Percentiles rank a stretch among this genome's conserved stretches.
These are phyloP conservation scores for Anthoscopus minutus DNA, from an alignment of 2,113 vertebrate genomes.

Conservation along the genomic window DNA sequence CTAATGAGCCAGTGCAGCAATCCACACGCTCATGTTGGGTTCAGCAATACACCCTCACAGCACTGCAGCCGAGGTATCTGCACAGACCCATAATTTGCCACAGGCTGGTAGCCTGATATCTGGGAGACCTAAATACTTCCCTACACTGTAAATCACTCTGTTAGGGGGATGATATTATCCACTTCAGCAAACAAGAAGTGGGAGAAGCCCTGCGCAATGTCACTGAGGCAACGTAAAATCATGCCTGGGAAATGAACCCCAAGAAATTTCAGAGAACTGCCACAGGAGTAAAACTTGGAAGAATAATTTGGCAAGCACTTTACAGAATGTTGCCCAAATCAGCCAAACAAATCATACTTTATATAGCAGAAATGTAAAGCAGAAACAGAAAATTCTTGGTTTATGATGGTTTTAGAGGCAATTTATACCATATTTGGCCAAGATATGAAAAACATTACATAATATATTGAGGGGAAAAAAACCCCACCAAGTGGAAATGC, in stretches of 20 bases:
- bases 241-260: not conserved
- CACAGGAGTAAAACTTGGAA: not conserved
- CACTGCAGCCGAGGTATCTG: accelerated
- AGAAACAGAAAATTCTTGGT: not conserved
- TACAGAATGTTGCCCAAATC: not conserved
- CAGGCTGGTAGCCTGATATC: not conserved
- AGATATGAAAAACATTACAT: not conserved
- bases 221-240: not conserved
- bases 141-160: accelerated
- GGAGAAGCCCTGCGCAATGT: not conserved
- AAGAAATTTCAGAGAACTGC: not conserved
- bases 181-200: not conserved
- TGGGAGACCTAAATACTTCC: not conserved
- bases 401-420: not conserved
- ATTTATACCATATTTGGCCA: not conserved
- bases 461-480: too few species aligned
- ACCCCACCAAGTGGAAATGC: not conserved
- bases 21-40: accelerated
- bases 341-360: not conserved
- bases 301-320: not conserved
- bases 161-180: not conserved
- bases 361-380: not conserved
- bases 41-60: not conserved
- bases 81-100: not conserved
- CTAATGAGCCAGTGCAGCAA: not conserved